Percentiles rank a stretch among this genome's conserved stretches.
Conservation (phyloP, 1,140 invertebrate species). For the Penaeus indicus region DNA sequence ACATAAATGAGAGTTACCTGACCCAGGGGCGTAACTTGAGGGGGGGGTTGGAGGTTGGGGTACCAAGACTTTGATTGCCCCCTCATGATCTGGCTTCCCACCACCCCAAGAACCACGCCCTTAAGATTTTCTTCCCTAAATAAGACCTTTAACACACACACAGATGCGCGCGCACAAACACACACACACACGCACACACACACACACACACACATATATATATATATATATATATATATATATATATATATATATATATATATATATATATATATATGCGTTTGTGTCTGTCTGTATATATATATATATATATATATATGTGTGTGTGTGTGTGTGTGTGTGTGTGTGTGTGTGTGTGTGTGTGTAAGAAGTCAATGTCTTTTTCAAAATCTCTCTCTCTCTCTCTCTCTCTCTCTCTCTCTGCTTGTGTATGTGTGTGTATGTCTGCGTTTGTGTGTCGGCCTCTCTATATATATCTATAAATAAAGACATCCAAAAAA, state of each 20-base stretch:
- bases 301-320: constrained; percentile 13
- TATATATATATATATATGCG: not conserved
- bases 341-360: not conserved
- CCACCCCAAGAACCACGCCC: not conserved
- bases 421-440: too few relatives aligned
- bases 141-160: constrained; percentile 17
- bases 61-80: not conserved
- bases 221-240: constrained; percentile 20
- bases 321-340: not conserved
- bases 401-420: too few relatives aligned
- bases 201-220: constrained; percentile 9
- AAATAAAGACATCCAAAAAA: too few relatives aligned
- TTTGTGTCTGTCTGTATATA: not conserved
- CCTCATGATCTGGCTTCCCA: not conserved
- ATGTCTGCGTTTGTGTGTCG: too few relatives aligned
- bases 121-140: not conserved
- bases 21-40: too few relatives aligned
- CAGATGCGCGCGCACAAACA: not conserved
- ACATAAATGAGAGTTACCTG: too few relatives aligned
- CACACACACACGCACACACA: not conserved
- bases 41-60: not conserved
- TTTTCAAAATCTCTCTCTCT: too few relatives aligned
- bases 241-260: not conserved
- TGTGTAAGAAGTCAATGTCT: too few relatives aligned
- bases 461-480: too few relatives aligned